phyloP scores from a whole-genome alignment of 2,888 invertebrate species.

The Zygogramma bicolorata region DNA sequence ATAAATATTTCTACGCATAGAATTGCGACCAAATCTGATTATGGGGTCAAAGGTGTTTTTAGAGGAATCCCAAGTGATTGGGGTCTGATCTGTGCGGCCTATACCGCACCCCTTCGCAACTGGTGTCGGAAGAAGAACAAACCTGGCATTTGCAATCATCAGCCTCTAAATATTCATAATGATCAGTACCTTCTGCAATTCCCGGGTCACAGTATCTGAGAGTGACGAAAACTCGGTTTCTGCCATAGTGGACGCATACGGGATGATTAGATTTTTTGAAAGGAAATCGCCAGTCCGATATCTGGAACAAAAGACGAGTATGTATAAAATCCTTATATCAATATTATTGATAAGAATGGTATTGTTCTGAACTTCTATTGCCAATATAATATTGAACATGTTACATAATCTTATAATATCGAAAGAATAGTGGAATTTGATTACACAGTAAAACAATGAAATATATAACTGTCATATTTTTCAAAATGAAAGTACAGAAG shows the following conservation, averaged over 20 bases:
- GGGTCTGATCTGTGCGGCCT: conserved; percentile 66
- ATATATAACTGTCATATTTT: no score
- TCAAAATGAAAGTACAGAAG: no score
- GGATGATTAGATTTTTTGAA: conserved; percentile 88
- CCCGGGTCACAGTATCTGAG: conserved; percentile 83
- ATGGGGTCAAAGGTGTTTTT: not conserved
- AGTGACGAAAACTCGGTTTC: conserved; percentile 74
- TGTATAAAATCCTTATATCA: not conserved
- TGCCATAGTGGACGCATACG: conserved; percentile 84
- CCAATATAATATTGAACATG: no score
- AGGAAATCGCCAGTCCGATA: conserved; percentile 90
- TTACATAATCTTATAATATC: no score
- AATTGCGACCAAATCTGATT: not conserved
- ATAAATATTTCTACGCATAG: not conserved
- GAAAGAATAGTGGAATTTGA: no score
- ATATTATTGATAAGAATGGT: not conserved
- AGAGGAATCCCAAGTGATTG: conserved; percentile 57
- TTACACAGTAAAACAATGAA: no score
- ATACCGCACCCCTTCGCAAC: conserved; percentile 76
- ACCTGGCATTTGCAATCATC: conserved; percentile 80
- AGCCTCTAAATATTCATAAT: conserved; percentile 84
- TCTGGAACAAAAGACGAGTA: conserved; percentile 66
- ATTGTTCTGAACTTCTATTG: no score
- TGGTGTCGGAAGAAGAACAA: conserved; percentile 78
- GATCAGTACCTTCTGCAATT: conserved; percentile 74